These are phyloP conservation scores for Andrena haemorrhoa DNA, from an alignment of 2,888 invertebrate species.

Conservation along the genomic window DNA sequence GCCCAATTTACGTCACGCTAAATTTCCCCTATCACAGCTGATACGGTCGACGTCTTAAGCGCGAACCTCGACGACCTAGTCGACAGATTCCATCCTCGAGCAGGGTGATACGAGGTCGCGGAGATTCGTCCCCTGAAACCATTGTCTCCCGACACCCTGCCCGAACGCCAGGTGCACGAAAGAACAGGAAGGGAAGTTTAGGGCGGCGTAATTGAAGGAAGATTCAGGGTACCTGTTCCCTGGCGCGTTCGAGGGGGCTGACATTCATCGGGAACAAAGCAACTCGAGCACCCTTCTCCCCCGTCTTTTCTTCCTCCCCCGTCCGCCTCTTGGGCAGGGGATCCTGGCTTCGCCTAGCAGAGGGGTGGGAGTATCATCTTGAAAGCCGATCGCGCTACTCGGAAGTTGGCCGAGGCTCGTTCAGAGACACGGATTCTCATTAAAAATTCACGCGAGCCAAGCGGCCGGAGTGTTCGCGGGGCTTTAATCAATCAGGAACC, in stretches of 20 bases:
- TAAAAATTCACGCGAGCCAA: conserved; percentile 63
- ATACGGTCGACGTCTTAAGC: too few relatives aligned
- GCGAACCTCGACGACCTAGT: too few relatives aligned
- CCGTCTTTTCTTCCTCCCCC: neutral
- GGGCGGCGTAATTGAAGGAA: conserved; percentile 42
- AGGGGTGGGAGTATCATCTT: conserved; percentile 45
- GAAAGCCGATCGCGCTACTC: conserved; percentile 58
- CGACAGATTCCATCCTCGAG: too few relatives aligned
- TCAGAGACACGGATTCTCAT: conserved; percentile 55
- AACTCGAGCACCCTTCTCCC: conserved; percentile 52
- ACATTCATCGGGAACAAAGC: conserved; percentile 65
- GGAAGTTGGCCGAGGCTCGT: conserved; percentile 30
- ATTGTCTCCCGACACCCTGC: neutral
- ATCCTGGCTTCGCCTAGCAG: conserved; percentile 9
- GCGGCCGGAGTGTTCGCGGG: conserved; percentile 23
- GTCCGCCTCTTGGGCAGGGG: neutral
- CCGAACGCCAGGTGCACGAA: neutral
- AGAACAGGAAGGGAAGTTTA: conserved; percentile 14
- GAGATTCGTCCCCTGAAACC: neutral
- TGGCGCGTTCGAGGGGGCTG: conserved; percentile 31
- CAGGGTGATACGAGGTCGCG: neutral
- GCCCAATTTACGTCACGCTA: conserved; percentile 5
- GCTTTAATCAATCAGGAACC: conserved; percentile 57
- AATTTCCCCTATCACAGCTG: neutral
- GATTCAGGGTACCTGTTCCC: conserved; percentile 40